Evolutionary conservation across 2,888 invertebrate genomes (phyloP).

Genomic region (Pardosa pseudoannulata): DNA sequence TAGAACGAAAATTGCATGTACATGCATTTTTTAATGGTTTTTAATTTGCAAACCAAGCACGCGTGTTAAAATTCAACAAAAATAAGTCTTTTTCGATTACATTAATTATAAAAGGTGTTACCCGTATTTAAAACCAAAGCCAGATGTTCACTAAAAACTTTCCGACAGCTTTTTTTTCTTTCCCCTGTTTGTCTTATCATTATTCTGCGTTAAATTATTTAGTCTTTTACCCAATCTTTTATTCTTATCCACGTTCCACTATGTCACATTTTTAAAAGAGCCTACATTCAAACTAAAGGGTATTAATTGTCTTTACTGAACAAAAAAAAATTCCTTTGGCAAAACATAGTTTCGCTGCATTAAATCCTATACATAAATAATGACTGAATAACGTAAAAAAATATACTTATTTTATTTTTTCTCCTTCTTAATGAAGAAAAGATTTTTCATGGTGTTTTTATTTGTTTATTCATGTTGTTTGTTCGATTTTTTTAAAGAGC

Average conservation of each 20-base stretch:
- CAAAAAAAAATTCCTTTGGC: neutral
- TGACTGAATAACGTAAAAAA: constrained; percentile 33
- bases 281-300: constrained; percentile 45
- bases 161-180: neutral
- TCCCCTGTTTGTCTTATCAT: neutral
- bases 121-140: neutral
- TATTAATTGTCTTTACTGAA: constrained; percentile 64
- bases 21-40: neutral
- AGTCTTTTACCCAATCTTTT: neutral
- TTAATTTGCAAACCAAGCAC: neutral
- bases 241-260: constrained; percentile 22
- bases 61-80: neutral
- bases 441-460: constrained; percentile 34
- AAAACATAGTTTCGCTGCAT: constrained; percentile 56
- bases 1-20: neutral
- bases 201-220: neutral
- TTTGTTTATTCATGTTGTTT: constrained; percentile 42
- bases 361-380: constrained; percentile 69
- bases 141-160: neutral
- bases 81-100: neutral
- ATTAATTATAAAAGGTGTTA: constrained; percentile 6
- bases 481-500: constrained; percentile 24
- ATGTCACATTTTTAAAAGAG: constrained; percentile 44
- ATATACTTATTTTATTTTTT: neutral
- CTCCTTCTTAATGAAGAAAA: constrained; percentile 57